Conservation (phyloP, 2,797 vertebrate species). For the Perodicticus potto region DNA sequence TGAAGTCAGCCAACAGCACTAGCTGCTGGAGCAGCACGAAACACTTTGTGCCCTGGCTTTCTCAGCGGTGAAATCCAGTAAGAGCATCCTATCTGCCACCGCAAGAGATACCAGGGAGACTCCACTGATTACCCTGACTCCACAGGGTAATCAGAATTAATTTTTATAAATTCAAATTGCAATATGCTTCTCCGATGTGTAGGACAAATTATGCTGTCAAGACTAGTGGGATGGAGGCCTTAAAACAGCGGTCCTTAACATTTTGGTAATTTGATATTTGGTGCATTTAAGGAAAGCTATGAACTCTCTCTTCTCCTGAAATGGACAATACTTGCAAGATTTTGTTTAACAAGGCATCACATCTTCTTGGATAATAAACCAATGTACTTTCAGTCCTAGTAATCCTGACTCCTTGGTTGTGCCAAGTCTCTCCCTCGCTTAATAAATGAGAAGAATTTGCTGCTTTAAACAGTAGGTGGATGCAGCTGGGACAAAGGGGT, state of each 20-base stretch:
- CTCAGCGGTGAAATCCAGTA: neutral
- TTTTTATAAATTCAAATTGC: neutral
- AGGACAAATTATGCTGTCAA: neutral
- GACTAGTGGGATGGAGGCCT: neutral
- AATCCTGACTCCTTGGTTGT: neutral
- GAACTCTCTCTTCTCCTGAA: neutral
- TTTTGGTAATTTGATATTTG: neutral
- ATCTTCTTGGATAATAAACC: neutral
- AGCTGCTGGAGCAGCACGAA: neutral
- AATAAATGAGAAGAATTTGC: neutral
- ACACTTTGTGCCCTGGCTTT: neutral
- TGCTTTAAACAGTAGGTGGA: neutral
- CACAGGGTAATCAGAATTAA: neutral
- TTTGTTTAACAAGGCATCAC: neutral
- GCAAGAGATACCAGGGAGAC: neutral
- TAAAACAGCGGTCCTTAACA: neutral
- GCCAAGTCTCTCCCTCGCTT: neutral
- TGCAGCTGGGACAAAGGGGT: neutral
- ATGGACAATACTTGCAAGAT: neutral
- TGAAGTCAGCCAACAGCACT: neutral
- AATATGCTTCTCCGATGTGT: neutral
- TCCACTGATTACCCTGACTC: neutral
- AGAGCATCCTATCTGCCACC: fast-evolving
- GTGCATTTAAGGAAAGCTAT: neutral
- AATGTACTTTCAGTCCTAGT: neutral